phyloP scores from a whole-genome alignment of 1,140 invertebrate genomes.

The Listronotus oregonensis region DNA sequence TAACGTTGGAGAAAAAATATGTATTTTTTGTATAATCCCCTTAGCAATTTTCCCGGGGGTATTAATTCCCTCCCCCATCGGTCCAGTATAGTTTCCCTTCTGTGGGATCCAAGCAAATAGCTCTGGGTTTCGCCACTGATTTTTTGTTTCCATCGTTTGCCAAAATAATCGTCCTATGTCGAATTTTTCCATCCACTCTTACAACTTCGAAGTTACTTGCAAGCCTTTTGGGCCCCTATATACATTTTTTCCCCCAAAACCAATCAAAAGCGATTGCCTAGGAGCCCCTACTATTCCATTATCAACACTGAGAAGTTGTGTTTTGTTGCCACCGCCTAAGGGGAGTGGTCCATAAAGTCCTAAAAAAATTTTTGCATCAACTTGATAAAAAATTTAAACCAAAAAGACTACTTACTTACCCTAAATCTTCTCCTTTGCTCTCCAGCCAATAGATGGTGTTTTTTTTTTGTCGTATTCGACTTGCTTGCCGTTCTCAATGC shows the following conservation, averaged over 20 bases:
- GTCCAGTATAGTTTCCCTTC: constrained; percentile 94
- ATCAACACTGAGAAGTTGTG: constrained; percentile 78
- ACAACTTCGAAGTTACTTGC: constrained; percentile 94
- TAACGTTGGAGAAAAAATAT: too few relatives aligned
- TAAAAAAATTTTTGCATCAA: constrained; percentile 50
- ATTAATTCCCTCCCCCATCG: constrained; percentile 93
- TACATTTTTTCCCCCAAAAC: constrained; percentile 94
- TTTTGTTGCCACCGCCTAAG: constrained; percentile 87
- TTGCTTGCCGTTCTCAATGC: constrained; percentile 85
- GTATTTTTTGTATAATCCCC: background rate
- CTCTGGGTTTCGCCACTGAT: constrained; percentile 86
- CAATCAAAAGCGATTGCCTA: constrained; percentile 94
- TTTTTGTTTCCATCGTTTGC: constrained; percentile 86
- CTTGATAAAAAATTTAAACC: too few relatives aligned
- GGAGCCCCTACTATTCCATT: constrained; percentile 88
- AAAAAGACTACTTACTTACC: constrained; percentile 71
- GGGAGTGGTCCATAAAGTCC: constrained; percentile 84
- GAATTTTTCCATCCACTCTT: constrained; percentile 81
- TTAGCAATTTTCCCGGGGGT: constrained; percentile 88
- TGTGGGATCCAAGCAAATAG: constrained; percentile 87
- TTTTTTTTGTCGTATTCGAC: constrained; percentile 90
- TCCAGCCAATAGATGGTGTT: constrained; percentile 87
- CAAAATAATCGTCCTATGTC: constrained; percentile 85
- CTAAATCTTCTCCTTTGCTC: constrained; percentile 70
- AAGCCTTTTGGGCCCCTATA: constrained; percentile 87